A percentile compares a stretch with the other conserved stretches of the same genome.
Conservation (phyloP, 2,888 invertebrate genomes). For the Carterocephalus palaemon region DNA sequence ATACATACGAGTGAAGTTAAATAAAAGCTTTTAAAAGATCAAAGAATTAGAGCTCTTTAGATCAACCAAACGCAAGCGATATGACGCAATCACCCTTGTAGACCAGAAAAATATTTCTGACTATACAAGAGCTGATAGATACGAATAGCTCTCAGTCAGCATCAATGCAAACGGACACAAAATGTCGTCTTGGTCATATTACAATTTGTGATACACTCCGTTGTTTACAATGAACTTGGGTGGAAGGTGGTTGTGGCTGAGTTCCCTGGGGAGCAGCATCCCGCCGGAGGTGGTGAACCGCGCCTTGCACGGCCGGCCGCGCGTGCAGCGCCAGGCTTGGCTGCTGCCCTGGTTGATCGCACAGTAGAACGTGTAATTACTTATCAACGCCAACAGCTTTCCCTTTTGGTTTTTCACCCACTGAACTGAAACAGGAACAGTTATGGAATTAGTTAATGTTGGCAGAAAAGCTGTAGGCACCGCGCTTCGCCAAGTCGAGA, state of each 20-base stretch:
- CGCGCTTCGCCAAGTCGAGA: background rate
- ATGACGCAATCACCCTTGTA: too few relatives aligned
- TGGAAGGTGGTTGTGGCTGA: constrained; percentile 24
- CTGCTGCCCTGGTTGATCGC: constrained; percentile 31
- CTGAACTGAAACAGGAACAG: constrained; percentile 28
- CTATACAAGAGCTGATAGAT: too few relatives aligned
- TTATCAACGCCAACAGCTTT: constrained; percentile 35
- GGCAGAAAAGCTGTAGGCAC: background rate
- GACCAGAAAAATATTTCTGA: too few relatives aligned
- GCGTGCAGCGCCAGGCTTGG: constrained; percentile 35
- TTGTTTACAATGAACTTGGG: constrained; percentile 28
- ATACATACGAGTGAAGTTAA: too few relatives aligned
- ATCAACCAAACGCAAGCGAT: too few relatives aligned
- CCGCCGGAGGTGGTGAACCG: constrained; percentile 22
- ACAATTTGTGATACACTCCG: constrained; percentile 25
- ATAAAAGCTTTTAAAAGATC: too few relatives aligned
- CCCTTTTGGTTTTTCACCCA: constrained; percentile 38
- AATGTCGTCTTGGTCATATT: constrained; percentile 18
- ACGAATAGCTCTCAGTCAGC: too few relatives aligned
- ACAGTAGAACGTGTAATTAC: constrained; percentile 40
- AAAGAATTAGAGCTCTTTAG: too few relatives aligned
- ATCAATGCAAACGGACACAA: too few relatives aligned
- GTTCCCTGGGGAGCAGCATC: background rate
- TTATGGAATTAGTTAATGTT: background rate
- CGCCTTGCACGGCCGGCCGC: constrained; percentile 32